Evolutionary conservation across 2,113 vertebrate genomes (phyloP).

Genomic region (Mormoops blainvillei): DNA sequence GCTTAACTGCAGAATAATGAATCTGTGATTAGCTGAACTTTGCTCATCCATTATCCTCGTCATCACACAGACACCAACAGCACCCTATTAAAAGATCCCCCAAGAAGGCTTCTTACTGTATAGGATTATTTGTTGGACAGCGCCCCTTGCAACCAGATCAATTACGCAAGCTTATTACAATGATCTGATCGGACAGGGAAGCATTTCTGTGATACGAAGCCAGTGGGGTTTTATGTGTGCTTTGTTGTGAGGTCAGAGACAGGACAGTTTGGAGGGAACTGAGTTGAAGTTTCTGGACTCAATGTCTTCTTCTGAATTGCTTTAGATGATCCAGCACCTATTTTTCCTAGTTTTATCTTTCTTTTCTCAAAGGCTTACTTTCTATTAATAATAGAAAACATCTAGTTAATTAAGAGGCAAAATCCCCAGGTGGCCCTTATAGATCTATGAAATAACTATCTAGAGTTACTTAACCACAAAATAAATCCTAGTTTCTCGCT

Average conservation of each 20-base stretch:
- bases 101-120: not conserved
- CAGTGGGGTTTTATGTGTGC: not conserved
- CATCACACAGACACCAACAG: not conserved
- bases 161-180: not conserved
- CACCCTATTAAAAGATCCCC: not conserved
- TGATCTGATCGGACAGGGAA: not conserved
- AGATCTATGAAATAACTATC: not conserved
- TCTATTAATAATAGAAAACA: slow-evolving; percentile 19
- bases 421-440: not conserved
- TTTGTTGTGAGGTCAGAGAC: slow-evolving; percentile 17
- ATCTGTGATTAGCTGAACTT: not conserved
- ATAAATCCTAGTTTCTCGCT: not conserved
- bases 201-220: not conserved
- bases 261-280: not conserved
- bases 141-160: not conserved
- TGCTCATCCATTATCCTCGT: not conserved
- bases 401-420: not conserved
- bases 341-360: not conserved
- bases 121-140: slow-evolving; percentile 31
- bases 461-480: not conserved
- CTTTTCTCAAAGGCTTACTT: not conserved
- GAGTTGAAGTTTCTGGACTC: not conserved
- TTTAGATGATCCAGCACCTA: not conserved
- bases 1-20: not conserved
- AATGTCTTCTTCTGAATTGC: not conserved